These are phyloP conservation scores for Endotricha flammealis DNA, from an alignment of 2,888 invertebrate genomes.

Conservation along the genomic window DNA sequence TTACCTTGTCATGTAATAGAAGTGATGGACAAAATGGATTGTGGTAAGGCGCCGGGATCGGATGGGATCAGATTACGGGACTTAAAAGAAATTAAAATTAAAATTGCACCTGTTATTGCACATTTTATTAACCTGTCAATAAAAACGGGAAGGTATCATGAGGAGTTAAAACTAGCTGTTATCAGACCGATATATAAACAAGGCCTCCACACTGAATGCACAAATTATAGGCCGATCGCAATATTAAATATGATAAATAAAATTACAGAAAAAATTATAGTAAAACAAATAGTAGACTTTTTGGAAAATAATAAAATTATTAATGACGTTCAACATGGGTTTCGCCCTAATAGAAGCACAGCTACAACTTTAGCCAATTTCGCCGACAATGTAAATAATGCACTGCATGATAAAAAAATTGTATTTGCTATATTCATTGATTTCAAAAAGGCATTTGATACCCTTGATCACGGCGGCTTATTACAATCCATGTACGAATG, in stretches of 20 bases:
- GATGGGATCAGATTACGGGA: constrained; percentile 12
- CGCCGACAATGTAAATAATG: background rate
- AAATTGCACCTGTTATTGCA: constrained; percentile 14
- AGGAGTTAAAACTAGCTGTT: constrained; percentile 12
- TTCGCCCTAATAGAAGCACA: constrained; percentile 5
- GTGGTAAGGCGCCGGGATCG: constrained; percentile 7
- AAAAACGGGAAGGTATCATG: background rate
- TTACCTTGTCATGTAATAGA: background rate
- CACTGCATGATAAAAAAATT: background rate
- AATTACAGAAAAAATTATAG: constrained; percentile 13
- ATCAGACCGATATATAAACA: constrained; percentile 14
- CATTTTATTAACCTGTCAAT: constrained; percentile 6
- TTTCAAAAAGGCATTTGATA: too few species aligned
- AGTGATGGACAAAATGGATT: constrained; percentile 1
- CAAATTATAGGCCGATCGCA: too few species aligned
- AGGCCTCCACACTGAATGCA: constrained; percentile 12
- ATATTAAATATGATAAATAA: constrained; percentile 13
- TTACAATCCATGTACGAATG: constrained; percentile 20
- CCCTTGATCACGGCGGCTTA: constrained; percentile 10
- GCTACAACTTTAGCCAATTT: background rate
- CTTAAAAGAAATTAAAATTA: constrained; percentile 11
- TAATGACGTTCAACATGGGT: constrained; percentile 3
- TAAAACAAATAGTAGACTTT: constrained; percentile 10
- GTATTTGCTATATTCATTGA: constrained; percentile 13
- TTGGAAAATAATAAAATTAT: constrained; percentile 13